These are phyloP conservation scores for Clusia tigrina DNA, from an alignment of 2,888 invertebrate species.

Conservation along the genomic window DNA sequence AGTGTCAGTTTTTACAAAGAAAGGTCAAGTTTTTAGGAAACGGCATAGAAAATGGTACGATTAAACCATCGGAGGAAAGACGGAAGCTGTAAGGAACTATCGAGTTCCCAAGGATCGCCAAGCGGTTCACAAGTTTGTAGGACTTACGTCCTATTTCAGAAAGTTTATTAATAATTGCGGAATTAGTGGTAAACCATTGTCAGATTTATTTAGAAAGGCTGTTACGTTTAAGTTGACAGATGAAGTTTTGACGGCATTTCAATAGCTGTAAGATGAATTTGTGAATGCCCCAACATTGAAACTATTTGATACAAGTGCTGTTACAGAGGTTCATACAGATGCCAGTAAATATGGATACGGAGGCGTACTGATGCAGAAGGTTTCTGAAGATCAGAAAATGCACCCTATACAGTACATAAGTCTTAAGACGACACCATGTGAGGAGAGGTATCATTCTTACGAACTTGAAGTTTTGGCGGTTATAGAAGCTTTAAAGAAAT, in stretches of 20 bases:
- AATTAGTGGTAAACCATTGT: slow-evolving; percentile 6
- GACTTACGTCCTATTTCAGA: slow-evolving; percentile 33
- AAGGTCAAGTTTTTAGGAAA: slow-evolving; percentile 35
- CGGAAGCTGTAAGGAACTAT: slow-evolving; percentile 28
- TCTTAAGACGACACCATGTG: slow-evolving; percentile 27
- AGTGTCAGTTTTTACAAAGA: slow-evolving; percentile 29
- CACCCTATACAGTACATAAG: too few species aligned
- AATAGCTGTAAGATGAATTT: slow-evolving; percentile 26
- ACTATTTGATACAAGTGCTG: slow-evolving; percentile 30
- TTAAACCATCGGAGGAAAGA: too few species aligned
- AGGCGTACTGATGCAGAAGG: slow-evolving; percentile 35
- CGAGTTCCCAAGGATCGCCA: slow-evolving; percentile 30
- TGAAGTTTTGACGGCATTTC: slow-evolving; percentile 26
- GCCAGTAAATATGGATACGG: slow-evolving; percentile 39
- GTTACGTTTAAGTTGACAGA: slow-evolving; percentile 25
- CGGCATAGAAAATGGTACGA: slow-evolving; percentile 27
- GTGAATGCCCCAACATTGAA: slow-evolving; percentile 32
- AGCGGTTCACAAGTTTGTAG: slow-evolving; percentile 33
- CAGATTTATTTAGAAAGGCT: slow-evolving; percentile 33
- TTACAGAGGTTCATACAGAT: slow-evolving; percentile 39
- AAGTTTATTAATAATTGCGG: slow-evolving; percentile 24
- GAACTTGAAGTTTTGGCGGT: slow-evolving; percentile 46
- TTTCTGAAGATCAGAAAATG: slow-evolving; percentile 30
- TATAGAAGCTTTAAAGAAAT: slow-evolving; percentile 41
- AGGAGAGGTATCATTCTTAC: slow-evolving; percentile 38